Evolutionary conservation across 2,113 vertebrate species (phyloP).

Genomic region (Aptenodytes forsteri): DNA sequence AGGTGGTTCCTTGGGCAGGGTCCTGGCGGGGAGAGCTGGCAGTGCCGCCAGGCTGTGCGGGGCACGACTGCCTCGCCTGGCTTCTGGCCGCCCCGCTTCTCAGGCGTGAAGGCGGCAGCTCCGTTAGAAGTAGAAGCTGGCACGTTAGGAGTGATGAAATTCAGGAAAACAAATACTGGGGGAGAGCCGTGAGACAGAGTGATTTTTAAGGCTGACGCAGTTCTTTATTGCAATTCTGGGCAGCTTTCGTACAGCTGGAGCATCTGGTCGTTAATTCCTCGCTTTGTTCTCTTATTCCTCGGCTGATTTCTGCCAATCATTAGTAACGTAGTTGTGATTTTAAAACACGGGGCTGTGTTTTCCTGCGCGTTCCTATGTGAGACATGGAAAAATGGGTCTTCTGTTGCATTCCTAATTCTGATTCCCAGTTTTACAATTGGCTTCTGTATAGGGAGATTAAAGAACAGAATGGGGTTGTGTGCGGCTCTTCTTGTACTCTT

Average conservation of each 20-base stretch:
- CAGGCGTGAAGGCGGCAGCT: rapidly evolving
- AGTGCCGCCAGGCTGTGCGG: background rate
- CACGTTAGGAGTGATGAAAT: background rate
- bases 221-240: background rate
- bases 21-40: rapidly evolving
- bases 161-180: background rate
- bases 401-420: background rate
- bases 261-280: background rate
- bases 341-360: background rate
- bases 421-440: background rate
- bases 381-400: background rate
- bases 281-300: background rate
- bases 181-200: background rate
- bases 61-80: background rate
- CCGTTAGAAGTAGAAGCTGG: background rate
- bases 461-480: background rate
- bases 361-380: rapidly evolving
- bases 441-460: background rate
- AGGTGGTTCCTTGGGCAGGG: background rate
- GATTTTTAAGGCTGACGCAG: background rate
- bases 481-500: background rate
- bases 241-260: background rate
- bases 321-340: background rate
- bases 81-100: background rate
- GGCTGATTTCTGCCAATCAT: background rate